Conservation (phyloP, 2,113 vertebrate species). For the Azemiops feae region DNA sequence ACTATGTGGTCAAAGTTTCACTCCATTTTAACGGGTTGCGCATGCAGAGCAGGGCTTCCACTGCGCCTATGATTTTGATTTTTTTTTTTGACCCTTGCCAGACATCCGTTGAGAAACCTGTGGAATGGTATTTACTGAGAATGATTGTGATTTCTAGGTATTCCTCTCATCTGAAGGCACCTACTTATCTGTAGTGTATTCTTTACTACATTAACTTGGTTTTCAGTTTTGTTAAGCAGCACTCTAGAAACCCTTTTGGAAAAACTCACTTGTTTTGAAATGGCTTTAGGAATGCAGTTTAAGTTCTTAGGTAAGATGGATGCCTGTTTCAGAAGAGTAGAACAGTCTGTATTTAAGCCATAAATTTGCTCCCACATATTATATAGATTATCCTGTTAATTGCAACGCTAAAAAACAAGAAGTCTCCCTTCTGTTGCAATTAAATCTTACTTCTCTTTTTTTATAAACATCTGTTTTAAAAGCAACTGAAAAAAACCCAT, state of each 20-base stretch:
- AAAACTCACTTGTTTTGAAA: slow-evolving; percentile 19
- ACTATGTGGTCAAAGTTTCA: background rate
- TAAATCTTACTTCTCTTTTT: background rate
- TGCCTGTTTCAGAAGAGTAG: slow-evolving; percentile 33
- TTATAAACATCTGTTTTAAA: background rate
- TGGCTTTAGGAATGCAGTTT: background rate
- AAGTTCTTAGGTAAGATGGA: slow-evolving; percentile 22
- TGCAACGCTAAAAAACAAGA: background rate
- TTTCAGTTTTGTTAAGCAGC: background rate
- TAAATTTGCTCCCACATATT: slow-evolving; percentile 54
- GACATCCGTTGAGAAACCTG: background rate
- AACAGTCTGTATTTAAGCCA: slow-evolving; percentile 37
- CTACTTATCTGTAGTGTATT: background rate
- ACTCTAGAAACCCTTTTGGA: background rate
- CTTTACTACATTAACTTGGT: background rate
- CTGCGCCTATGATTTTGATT: background rate
- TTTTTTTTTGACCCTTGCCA: background rate
- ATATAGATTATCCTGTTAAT: slow-evolving; percentile 32
- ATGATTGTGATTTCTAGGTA: background rate
- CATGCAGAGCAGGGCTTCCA: background rate
- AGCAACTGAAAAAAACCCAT: background rate
- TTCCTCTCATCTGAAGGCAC: background rate
- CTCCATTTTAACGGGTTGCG: background rate
- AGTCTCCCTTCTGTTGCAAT: background rate
- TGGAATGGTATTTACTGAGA: background rate